phyloP scores from a whole-genome alignment of 2,888 invertebrate species.

The Pyrocoelia pectoralis region DNA sequence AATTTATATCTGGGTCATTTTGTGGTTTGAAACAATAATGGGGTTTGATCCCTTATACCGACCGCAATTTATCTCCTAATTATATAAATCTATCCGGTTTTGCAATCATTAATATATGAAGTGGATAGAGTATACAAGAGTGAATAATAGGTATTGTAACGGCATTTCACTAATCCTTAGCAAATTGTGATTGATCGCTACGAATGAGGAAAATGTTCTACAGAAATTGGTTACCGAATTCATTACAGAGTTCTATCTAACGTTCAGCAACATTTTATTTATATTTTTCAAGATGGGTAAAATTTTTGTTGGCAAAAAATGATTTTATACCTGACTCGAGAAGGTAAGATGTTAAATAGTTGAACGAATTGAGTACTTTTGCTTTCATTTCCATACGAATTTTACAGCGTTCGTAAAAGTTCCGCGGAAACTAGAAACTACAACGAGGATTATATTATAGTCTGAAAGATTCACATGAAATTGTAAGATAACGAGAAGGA shows the following conservation, averaged over 20 bases:
- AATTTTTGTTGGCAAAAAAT: no score
- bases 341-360: no score
- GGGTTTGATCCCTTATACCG: constrained; percentile 19
- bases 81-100: constrained; percentile 14
- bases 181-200: constrained; percentile 6
- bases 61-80: constrained; percentile 21
- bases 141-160: not conserved
- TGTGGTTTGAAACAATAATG: constrained; percentile 20
- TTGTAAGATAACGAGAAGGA: no score
- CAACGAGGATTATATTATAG: no score
- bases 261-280: no score
- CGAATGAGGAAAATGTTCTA: not conserved
- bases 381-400: no score
- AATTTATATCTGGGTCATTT: constrained; percentile 18
- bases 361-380: no score
- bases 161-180: not conserved
- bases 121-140: not conserved
- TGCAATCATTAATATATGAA: constrained; percentile 18
- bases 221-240: not conserved
- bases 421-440: no score
- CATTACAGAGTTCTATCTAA: not conserved
- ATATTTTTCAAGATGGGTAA: no score
- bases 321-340: no score
- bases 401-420: no score
- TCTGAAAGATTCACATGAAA: no score